Evolutionary conservation across 2,888 invertebrate species (phyloP).

Genomic region (Antheraea assamensis): DNA sequence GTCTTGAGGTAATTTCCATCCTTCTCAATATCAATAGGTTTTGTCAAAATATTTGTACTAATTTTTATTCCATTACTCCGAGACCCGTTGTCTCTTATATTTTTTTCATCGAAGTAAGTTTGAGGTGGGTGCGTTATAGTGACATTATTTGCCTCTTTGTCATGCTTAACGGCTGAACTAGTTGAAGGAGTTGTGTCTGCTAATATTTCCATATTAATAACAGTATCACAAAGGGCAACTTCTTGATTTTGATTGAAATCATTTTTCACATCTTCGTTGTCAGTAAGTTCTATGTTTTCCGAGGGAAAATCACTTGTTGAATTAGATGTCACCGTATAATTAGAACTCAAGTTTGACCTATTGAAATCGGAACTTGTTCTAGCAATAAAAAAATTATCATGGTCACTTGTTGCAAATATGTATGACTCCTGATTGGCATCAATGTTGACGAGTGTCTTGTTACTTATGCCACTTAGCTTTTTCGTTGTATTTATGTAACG

Average conservation of each 20-base stretch:
- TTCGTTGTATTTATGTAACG: not conserved
- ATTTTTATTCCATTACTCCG: constrained; percentile 27
- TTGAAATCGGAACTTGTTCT: constrained; percentile 48
- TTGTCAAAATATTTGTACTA: constrained; percentile 42
- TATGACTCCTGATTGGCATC: constrained; percentile 27
- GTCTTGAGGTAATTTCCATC: constrained; percentile 36
- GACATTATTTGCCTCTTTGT: constrained; percentile 27
- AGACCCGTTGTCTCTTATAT: constrained; percentile 30
- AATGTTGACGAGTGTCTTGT: constrained; percentile 35
- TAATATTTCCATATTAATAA: constrained; percentile 45
- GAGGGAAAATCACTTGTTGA: constrained; percentile 27
- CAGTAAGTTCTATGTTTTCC: not conserved
- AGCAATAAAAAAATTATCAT: constrained; percentile 41
- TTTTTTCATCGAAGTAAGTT: constrained; percentile 29
- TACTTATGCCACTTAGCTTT: constrained; percentile 32
- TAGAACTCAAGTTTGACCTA: constrained; percentile 36
- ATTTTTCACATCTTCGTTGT: not conserved
- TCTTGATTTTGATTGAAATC: not conserved
- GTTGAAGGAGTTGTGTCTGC: constrained; percentile 40
- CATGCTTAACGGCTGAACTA: constrained; percentile 33
- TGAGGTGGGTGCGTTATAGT: constrained; percentile 34
- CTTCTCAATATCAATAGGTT: constrained; percentile 38
- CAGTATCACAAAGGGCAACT: not conserved
- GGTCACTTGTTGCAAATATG: constrained; percentile 32
- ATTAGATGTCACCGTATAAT: constrained; percentile 35